Evolutionary conservation across 1,140 invertebrate species (phyloP), one percentile per base, ranked within the genome.

Genomic region (Lerema accius): DNA sequence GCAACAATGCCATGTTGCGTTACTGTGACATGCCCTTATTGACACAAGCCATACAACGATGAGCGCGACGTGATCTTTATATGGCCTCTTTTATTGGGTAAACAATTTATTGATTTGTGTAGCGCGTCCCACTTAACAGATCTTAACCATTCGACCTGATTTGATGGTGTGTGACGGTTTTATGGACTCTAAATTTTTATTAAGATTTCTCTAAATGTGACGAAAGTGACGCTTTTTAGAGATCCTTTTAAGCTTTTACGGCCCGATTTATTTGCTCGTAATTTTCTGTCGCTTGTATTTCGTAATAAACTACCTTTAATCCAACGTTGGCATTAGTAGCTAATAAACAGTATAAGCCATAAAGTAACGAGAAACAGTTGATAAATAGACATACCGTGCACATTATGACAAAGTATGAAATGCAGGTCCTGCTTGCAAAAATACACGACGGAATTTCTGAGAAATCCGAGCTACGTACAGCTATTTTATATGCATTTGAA

Each of bases 171-270:
- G 67, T 69, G 65, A 64, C 66, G 60, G 53, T 65, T 76, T 80
- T 80, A 82, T 71, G 71, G 67, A 17, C 71, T 51, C 76, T 82
- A 78, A 78, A 60, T 61, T 76, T 74, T 80, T 73, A 65, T 69
- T 58, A 45, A 63, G 51, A 66, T 73, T 65, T 63, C 67, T 59
- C 63, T 55, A 28, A 67, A 66, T 66, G 60, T 61, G 53, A 62
- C 51, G 45, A 66, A 63, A 62, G 62, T 63, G 37, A 61, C 13
- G 35, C 35, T 67, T 67, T 58, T 63, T 55, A 62, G 49, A 26
- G 49, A 61, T 55, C 49, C 58, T 66, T 66, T 66, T 56, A 61
- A 61, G 60, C 48, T 66, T 63, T 58, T 50, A 60, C 56, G 61
- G 51, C 43, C 39, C 62, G 32, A 49, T 69, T 62, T 69, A 56